These are phyloP conservation scores for Galagoides demidoff DNA, from an alignment of 2,797 vertebrate genomes.

Conservation along the genomic window DNA sequence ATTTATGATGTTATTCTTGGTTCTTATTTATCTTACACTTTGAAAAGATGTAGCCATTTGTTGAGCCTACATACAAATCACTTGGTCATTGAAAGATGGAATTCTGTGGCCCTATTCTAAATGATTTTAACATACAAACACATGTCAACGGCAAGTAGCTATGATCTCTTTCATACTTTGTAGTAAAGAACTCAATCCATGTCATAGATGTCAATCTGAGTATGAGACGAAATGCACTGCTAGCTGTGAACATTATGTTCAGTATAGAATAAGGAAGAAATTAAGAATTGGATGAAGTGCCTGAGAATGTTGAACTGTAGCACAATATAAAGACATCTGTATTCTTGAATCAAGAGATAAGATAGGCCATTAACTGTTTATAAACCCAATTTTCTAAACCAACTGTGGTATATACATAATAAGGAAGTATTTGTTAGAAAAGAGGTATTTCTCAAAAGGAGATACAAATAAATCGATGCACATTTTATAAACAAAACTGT, in stretches of 20 bases:
- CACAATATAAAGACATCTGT: background rate
- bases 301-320: background rate
- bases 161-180: background rate
- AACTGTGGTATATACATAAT: background rate
- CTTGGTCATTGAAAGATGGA: background rate
- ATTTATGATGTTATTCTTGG: background rate
- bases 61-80: background rate
- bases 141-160: background rate
- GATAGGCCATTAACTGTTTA: background rate
- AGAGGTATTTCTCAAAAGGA: background rate
- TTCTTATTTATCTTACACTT: background rate
- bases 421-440: background rate
- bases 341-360: background rate
- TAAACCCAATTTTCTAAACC: conserved; percentile 26
- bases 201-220: background rate
- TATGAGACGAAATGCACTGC: background rate
- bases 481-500: background rate
- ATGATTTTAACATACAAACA: background rate
- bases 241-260: background rate
- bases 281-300: background rate
- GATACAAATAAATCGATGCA: background rate
- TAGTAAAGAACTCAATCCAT: background rate
- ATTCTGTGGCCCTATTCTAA: background rate
- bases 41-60: background rate
- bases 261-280: background rate